Conservation (phyloP, 2,888 invertebrate genomes). For the Sminthurides aquaticus region DNA sequence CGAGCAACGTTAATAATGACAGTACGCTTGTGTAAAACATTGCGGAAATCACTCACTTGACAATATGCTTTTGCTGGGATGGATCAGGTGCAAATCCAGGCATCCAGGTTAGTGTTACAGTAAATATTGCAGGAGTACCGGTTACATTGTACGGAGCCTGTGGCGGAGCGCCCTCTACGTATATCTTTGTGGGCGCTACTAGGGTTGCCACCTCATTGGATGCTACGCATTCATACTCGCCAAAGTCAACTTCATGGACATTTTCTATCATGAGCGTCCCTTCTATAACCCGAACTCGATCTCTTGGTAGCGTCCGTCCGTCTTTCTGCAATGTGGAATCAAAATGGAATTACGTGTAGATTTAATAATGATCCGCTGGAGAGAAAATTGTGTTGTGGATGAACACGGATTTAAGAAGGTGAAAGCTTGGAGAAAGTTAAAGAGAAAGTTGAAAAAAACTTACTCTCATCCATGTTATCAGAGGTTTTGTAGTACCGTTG, state of each 20-base stretch:
- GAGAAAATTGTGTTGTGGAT: background rate
- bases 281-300: conserved; percentile 66
- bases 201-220: conserved; percentile 94
- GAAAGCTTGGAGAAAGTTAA: background rate
- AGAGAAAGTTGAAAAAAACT: conserved; percentile 31
- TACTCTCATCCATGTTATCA: conserved; percentile 81
- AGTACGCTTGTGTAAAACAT: no score
- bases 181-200: conserved; percentile 77
- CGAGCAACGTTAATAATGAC: no score
- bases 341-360: conserved; percentile 6
- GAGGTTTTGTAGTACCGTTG: conserved; percentile 83
- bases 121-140: conserved; percentile 79
- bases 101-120: conserved; percentile 84
- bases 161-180: conserved; percentile 89
- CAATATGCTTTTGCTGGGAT: conserved; percentile 79
- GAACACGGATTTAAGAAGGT: no score
- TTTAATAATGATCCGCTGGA: background rate
- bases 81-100: conserved; percentile 58
- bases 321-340: conserved; percentile 54
- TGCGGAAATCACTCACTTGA: conserved; percentile 64
- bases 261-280: conserved; percentile 80
- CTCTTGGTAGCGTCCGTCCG: conserved; percentile 71
- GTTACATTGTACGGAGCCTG: conserved; percentile 95
- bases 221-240: conserved; percentile 91
- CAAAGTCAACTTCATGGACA: conserved; percentile 77